phyloP scores from a whole-genome alignment of 2,888 invertebrate genomes.

The Schizotus pectinicornis region DNA sequence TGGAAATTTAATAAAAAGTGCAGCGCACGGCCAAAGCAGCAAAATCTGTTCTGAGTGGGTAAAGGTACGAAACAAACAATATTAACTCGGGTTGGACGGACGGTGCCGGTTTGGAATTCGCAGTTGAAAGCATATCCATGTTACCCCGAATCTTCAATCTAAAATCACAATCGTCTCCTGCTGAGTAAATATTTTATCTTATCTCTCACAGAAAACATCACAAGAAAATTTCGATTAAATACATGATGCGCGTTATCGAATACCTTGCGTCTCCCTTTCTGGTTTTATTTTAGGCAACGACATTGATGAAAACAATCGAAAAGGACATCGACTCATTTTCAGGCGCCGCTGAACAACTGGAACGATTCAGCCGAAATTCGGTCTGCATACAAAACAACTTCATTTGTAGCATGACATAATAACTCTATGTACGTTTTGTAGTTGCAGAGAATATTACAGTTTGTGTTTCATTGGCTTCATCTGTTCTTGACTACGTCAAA shows the following conservation, averaged over 20 bases:
- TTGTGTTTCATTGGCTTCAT: too few relatives aligned
- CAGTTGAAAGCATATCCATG: constrained; percentile 28
- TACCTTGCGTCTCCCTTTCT: constrained; percentile 8
- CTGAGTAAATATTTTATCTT: constrained; percentile 35
- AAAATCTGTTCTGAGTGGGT: constrained; percentile 13
- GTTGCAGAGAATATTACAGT: too few relatives aligned
- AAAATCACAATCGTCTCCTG: constrained; percentile 26
- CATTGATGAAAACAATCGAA: too few relatives aligned
- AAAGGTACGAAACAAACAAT: constrained; percentile 18
- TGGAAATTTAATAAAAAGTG: constrained; percentile 23
- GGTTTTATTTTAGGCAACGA: background rate
- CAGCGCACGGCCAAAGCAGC: background rate
- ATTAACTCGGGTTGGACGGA: constrained; percentile 18
- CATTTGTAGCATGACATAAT: too few relatives aligned
- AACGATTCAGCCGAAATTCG: too few relatives aligned
- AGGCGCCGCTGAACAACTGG: too few relatives aligned
- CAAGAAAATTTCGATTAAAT: constrained; percentile 19
- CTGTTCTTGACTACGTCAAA: too few relatives aligned
- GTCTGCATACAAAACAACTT: too few relatives aligned
- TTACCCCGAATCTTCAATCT: constrained; percentile 14
- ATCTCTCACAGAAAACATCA: constrained; percentile 12
- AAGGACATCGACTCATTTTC: too few relatives aligned
- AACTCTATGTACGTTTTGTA: too few relatives aligned
- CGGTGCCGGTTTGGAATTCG: constrained; percentile 12
- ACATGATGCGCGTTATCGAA: constrained; percentile 15